phyloP scores from a whole-genome alignment of 2,888 invertebrate species.

The Brachyptera risi region DNA sequence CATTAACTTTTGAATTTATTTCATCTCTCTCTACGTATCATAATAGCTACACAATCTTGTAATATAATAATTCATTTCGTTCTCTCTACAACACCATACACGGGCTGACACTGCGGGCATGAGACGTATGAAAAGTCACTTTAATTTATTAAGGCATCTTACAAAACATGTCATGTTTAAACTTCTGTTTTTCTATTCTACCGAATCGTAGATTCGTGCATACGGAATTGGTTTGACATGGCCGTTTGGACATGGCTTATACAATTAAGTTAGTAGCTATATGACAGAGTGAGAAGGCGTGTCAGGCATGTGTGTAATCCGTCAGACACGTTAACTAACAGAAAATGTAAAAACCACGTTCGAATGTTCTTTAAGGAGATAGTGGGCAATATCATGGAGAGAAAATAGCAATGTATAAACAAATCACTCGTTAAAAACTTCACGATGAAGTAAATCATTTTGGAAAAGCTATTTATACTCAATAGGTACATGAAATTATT shows the following conservation, averaged over 20 bases:
- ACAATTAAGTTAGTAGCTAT: background rate
- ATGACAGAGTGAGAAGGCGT: background rate
- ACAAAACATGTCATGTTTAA: slow-evolving; percentile 15
- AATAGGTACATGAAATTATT: no score
- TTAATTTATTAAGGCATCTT: slow-evolving; percentile 13
- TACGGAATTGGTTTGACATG: background rate
- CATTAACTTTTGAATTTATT: background rate
- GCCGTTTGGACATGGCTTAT: background rate
- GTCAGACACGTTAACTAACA: background rate
- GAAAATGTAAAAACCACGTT: no score
- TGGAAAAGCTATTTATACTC: no score
- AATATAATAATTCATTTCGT: background rate
- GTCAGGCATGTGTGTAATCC: background rate
- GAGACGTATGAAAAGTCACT: background rate
- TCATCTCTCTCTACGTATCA: background rate
- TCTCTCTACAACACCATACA: no score
- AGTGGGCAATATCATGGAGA: no score
- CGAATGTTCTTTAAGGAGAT: no score
- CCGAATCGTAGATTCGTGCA: background rate
- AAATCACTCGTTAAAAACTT: no score
- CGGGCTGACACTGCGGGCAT: no score
- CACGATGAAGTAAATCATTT: no score
- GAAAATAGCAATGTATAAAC: no score
- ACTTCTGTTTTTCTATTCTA: slow-evolving; percentile 3
- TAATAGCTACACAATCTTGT: background rate